A percentile compares a stretch with the other conserved stretches of the same genome.
phyloP scores from a whole-genome alignment of 2,888 invertebrate genomes.

The Sinohyriopsis cumingii region DNA sequence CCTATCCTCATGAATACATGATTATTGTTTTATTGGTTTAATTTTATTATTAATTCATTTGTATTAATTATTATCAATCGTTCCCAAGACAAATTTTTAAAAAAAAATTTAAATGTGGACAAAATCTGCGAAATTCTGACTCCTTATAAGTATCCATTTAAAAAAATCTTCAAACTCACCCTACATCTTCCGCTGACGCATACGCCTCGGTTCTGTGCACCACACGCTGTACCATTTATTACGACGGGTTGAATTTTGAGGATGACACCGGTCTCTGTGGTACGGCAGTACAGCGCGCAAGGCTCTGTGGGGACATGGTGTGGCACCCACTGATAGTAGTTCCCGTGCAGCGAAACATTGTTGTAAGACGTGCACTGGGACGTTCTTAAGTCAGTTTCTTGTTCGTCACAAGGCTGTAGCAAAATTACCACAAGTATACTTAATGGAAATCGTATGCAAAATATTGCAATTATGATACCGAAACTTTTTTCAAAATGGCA shows the following conservation, averaged over 20 bases:
- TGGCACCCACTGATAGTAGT: conserved; percentile 83
- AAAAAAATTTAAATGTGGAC: too few species aligned
- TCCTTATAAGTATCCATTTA: too few species aligned
- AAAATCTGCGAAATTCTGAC: too few species aligned
- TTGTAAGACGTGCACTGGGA: conserved; percentile 90
- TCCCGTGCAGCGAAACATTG: conserved; percentile 84
- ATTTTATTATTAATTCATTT: too few species aligned
- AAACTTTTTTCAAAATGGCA: too few species aligned
- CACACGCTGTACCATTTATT: conserved; percentile 91
- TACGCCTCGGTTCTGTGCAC: conserved; percentile 84
- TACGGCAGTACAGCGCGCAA: conserved; percentile 84
- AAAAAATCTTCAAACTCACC: conserved; percentile 75
- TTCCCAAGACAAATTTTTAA: too few species aligned
- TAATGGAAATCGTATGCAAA: too few species aligned
- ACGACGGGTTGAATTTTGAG: conserved; percentile 67
- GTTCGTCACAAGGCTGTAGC: conserved; percentile 46
- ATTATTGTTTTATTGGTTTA: too few species aligned
- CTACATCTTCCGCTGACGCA: conserved; percentile 93
- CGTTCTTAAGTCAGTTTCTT: conserved; percentile 62
- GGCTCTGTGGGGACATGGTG: conserved; percentile 84
- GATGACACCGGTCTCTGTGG: conserved; percentile 27
- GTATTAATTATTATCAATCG: too few species aligned
- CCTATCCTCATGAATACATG: too few species aligned
- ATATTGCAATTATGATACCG: too few species aligned
- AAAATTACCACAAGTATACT: not conserved